phyloP scores from a whole-genome alignment of 2,888 invertebrate species.

The Heteropelma amictum region DNA sequence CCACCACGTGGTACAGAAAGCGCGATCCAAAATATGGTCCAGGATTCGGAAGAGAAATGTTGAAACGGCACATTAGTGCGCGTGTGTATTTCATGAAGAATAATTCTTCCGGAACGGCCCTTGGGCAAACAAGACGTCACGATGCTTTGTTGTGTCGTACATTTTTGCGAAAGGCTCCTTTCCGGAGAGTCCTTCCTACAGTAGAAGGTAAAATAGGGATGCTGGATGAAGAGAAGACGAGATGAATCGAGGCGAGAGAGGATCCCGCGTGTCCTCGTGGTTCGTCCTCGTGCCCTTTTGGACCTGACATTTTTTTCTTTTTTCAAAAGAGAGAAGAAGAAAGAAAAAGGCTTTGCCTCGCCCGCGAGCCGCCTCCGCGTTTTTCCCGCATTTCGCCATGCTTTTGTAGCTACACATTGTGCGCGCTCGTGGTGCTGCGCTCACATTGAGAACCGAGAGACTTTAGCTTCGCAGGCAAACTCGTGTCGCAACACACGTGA shows the following conservation, averaged over 20 bases:
- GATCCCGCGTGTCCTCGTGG: slow-evolving; percentile 40
- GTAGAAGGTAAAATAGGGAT: slow-evolving; percentile 15
- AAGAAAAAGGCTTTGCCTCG: slow-evolving; percentile 67
- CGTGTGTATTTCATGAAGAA: too few relatives aligned
- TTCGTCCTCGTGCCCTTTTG: slow-evolving; percentile 38
- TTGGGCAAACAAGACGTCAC: slow-evolving; percentile 69
- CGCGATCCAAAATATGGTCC: background rate
- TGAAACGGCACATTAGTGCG: too few relatives aligned
- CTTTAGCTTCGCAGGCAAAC: too few relatives aligned
- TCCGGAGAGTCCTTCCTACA: slow-evolving; percentile 25
- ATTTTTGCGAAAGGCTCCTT: slow-evolving; percentile 39
- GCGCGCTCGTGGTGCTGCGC: background rate
- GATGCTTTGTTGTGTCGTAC: slow-evolving; percentile 60
- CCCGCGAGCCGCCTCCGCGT: slow-evolving; percentile 58
- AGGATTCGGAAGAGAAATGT: slow-evolving; percentile 6
- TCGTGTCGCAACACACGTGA: too few relatives aligned
- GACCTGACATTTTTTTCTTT: slow-evolving; percentile 23
- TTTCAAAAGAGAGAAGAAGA: slow-evolving; percentile 65
- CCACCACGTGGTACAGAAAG: slow-evolving; percentile 10
- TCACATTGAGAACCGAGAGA: slow-evolving; percentile 2
- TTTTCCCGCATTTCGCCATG: slow-evolving; percentile 8
- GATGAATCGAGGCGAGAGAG: slow-evolving; percentile 44
- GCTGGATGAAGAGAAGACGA: slow-evolving; percentile 10
- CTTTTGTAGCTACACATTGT: background rate
- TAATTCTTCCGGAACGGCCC: slow-evolving; percentile 63